Evolutionary conservation across 2,888 invertebrate genomes (phyloP), one percentile per base, ranked within the genome.

Genomic region (Drosophila setosimentum): DNA sequence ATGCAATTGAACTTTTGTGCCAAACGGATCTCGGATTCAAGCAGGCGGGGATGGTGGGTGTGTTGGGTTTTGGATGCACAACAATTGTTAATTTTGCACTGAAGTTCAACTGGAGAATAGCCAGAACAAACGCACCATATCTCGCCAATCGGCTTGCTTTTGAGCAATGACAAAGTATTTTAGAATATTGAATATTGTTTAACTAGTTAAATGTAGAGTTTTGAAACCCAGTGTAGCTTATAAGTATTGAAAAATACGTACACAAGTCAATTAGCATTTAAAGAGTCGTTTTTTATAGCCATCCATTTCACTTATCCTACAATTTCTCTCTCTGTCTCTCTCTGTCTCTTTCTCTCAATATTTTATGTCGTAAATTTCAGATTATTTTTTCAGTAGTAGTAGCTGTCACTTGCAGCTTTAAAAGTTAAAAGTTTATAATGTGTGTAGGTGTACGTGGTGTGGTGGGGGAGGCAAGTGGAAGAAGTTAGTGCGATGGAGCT

Each of bases 1-100:
- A 86, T 86, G 85, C 90, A 85, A 90, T 85, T 85, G 81, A 85
- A 90, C 90, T 88, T 80, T 82, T 69, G 64, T 68, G 68, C 24
- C 48, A 40, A 48, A 40, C 72, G 79, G 62, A 73, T 61, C 63
- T 59, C 59, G 27, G 48, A n/a, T 65, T 61, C 50, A 55, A 49
- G 37, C 5, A 1, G 6, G 32, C 16, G 33, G 29, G 0, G 27
- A 7, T 2, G 24, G 53, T 24, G 24, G 54, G 24, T 16, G 42
- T 16, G 42, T 6, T 35, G 32, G 57, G 4, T 21, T 24, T 13
- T 35, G 13, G 18, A 18, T 33, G 42, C 48, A 32, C 30, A 24
- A 18, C 42, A 62, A 64, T 62, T 70, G 33, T 40, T 40, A 13
- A 42, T 50, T 69, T 53, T n/a, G 42, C 13, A 13, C 59, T 50